phyloP scores from a whole-genome alignment of 2,797 vertebrate genomes.

The Phataginus tricuspis region DNA sequence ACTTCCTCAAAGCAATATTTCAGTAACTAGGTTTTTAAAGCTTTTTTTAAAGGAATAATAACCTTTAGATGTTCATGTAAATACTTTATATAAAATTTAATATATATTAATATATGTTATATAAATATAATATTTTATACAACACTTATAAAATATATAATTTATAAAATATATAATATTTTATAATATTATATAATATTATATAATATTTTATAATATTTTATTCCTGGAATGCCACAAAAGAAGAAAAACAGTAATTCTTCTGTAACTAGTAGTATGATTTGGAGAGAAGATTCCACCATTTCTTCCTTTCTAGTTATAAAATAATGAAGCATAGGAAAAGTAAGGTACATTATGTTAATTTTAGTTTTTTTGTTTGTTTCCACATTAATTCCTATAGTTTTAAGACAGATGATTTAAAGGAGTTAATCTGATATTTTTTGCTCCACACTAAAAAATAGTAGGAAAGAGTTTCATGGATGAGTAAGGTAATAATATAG shows the following conservation, averaged over 20 bases:
- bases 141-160: too few relatives aligned
- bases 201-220: too few relatives aligned
- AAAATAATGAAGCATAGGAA: conserved; percentile 2
- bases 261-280: not conserved
- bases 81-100: not conserved
- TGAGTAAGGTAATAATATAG: not conserved
- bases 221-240: not conserved
- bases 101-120: too few relatives aligned
- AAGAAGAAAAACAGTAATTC: not conserved
- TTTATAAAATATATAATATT: too few relatives aligned
- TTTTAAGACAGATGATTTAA: not conserved
- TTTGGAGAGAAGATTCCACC: not conserved
- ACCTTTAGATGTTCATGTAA: not conserved
- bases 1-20: not conserved
- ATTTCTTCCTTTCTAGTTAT: not conserved
- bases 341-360: not conserved
- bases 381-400: not conserved
- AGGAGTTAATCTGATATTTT: not conserved
- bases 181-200: too few relatives aligned
- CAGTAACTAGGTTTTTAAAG: not conserved
- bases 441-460: not conserved
- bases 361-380: not conserved
- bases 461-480: not conserved
- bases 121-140: not conserved
- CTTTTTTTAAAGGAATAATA: not conserved